A percentile compares a stretch with the other conserved stretches of the same genome.
Evolutionary conservation across 2,113 vertebrate species (phyloP).

Genomic region (Salvator merianae): DNA sequence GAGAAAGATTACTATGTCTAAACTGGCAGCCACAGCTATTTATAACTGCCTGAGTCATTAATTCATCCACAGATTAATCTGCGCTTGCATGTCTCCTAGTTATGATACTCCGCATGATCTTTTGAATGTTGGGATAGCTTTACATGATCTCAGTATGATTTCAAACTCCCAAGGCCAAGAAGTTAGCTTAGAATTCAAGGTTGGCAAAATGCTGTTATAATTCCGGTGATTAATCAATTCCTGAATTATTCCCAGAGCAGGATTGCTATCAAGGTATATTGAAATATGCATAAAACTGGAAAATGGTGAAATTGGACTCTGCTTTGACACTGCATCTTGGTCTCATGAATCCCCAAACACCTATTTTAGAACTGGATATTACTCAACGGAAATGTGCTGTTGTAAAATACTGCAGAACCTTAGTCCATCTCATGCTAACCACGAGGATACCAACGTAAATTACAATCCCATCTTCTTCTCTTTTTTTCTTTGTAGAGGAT

Average conservation of each 20-base stretch:
- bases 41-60: background rate
- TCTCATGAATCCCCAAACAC: background rate
- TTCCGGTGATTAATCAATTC: background rate
- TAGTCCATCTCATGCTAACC: background rate
- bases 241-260: background rate
- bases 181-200: background rate
- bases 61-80: background rate
- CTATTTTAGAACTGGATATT: background rate
- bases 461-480: background rate
- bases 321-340: background rate
- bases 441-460: background rate
- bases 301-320: background rate
- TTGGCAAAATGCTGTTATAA: background rate
- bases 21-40: background rate
- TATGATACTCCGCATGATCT: background rate
- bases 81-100: background rate
- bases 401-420: background rate
- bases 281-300: background rate
- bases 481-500: background rate
- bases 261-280: background rate
- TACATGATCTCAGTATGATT: background rate
- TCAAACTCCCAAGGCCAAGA: background rate
- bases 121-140: background rate
- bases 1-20: background rate
- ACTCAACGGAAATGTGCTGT: background rate